Percentiles rank a stretch among this genome's conserved stretches.
Conservation (phyloP, 2,113 vertebrate genomes). For the Solenodon paradoxus region DNA sequence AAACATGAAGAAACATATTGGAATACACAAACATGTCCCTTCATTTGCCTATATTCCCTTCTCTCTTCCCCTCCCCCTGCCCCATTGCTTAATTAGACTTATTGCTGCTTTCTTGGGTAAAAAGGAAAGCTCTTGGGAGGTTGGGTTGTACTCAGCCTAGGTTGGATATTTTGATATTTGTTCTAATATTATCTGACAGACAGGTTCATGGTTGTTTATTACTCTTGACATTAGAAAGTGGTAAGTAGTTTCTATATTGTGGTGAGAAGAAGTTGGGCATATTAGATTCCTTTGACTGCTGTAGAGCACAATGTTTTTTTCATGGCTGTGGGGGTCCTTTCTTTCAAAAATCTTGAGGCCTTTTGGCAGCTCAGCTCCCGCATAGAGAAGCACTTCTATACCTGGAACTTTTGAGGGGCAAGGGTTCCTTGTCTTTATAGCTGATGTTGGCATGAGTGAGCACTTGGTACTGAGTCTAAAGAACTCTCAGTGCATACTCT, state of each 20-base stretch:
- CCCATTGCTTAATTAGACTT: constrained; percentile 61
- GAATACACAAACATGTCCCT: constrained; percentile 61
- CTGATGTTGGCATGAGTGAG: constrained; percentile 42
- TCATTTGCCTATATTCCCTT: constrained; percentile 44
- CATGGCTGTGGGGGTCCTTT: constrained; percentile 46
- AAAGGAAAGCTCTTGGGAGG: constrained; percentile 59
- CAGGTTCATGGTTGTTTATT: constrained; percentile 61
- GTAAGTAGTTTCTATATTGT: constrained; percentile 65
- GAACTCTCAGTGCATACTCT: neutral
- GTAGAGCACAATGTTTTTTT: constrained; percentile 45
- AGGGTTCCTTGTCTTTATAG: constrained; percentile 59
- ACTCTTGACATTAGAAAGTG: constrained; percentile 64
- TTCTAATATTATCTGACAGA: constrained; percentile 66
- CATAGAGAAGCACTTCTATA: constrained; percentile 54
- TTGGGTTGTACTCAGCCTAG: constrained; percentile 38
- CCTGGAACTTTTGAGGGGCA: constrained; percentile 50
- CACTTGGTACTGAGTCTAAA: constrained; percentile 42
- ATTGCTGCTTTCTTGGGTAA: constrained; percentile 41
- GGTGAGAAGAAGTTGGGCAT: constrained; percentile 62
- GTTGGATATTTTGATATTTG: constrained; percentile 62
- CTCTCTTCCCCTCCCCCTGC: neutral
- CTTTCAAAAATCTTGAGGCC: constrained; percentile 69
- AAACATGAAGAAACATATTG: constrained; percentile 66
- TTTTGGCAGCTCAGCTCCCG: constrained; percentile 60
- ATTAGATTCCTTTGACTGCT: constrained; percentile 58